phyloP scores from a whole-genome alignment of 2,888 invertebrate genomes.

The Chalcosyrphus nemorum region DNA sequence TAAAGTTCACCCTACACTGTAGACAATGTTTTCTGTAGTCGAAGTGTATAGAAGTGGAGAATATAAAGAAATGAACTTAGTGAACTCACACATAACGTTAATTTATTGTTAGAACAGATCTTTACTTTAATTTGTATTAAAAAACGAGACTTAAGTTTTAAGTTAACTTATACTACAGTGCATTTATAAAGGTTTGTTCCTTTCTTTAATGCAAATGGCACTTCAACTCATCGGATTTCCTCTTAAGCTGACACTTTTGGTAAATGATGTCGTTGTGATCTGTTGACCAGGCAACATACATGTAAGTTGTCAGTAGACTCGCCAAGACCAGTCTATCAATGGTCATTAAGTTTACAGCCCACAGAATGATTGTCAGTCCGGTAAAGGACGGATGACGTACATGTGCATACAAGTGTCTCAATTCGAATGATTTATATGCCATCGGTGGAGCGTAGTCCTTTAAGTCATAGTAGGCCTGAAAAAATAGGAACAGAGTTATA shows the following conservation, averaged over 20 bases:
- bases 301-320: conserved; percentile 83
- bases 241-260: conserved; percentile 83
- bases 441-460: conserved; percentile 83
- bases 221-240: conserved; percentile 83
- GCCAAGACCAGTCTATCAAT: conserved; percentile 84
- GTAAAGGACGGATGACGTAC: conserved; percentile 86
- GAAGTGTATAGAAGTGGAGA: too few species aligned
- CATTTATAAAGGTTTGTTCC: background rate
- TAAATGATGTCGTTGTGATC: conserved; percentile 84
- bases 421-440: conserved; percentile 83
- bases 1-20: too few species aligned
- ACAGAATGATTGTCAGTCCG: conserved; percentile 84
- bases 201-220: conserved; percentile 12
- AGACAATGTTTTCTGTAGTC: too few species aligned
- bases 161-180: background rate
- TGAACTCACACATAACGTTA: background rate
- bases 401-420: conserved; percentile 83
- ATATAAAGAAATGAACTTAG: too few species aligned
- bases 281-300: conserved; percentile 85
- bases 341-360: conserved; percentile 85
- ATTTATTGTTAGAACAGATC: conserved; percentile 1
- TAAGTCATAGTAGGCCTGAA: conserved; percentile 84
- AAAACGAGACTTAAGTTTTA: background rate
- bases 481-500: conserved; percentile 18
- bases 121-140: background rate